phyloP scores from a whole-genome alignment of 2,113 vertebrate species.

The human (Homo sapiens) region GRCh38 chr17:62892501-62893000 shows the following conservation, averaged over 20 bases:
- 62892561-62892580: constrained; percentile 17
- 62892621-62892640: constrained; percentile 4
- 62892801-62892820: constrained; percentile 56
- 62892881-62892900: constrained; percentile 58
- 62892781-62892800: constrained; percentile 23
- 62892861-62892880: background rate
- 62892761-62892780: constrained; percentile 21
- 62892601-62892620: constrained; percentile 28
- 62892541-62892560: constrained; percentile 20
- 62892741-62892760: background rate
- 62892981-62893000: constrained; percentile 55
- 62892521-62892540: constrained; percentile 52
- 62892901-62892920: constrained; percentile 57
- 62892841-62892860: background rate
- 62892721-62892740: constrained; percentile 18
- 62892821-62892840: constrained; percentile 37
- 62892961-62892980: constrained; percentile 60
- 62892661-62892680: background rate
- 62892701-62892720: constrained; percentile 9
- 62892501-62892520: constrained; percentile 63
- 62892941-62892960: constrained; percentile 39
- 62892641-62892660: background rate
- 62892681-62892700: background rate
- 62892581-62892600: background rate
- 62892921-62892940: constrained; percentile 72